Conservation (phyloP, 1,140 invertebrate species). For the Heliconius melpomene region DNA sequence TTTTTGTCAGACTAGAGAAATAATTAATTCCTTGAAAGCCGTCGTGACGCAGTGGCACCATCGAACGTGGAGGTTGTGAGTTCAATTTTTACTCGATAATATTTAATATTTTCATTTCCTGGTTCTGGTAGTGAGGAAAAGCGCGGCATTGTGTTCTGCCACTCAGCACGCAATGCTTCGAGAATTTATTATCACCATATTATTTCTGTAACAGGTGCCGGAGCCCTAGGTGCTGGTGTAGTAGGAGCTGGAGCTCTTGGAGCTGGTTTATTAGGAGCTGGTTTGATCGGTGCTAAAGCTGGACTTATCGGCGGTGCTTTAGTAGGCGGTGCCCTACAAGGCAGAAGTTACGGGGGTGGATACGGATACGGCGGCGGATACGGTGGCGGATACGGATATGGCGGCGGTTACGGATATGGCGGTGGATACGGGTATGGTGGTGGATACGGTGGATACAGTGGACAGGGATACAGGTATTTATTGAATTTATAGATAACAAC, state of each 20-base stretch:
- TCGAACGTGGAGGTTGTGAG: no score
- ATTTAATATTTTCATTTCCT: no score
- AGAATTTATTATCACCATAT: slow-evolving; percentile 2
- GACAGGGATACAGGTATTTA: slow-evolving; percentile 20
- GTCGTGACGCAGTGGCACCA: no score
- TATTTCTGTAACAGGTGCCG: slow-evolving; percentile 22
- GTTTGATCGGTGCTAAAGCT: slow-evolving; percentile 61
- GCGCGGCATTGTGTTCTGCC: no score
- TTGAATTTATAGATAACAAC: neutral
- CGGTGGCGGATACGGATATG: slow-evolving; percentile 43
- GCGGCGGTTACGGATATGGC: slow-evolving; percentile 45
- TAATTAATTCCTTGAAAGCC: no score
- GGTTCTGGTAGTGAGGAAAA: no score
- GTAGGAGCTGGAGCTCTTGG: slow-evolving; percentile 51
- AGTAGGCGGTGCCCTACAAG: slow-evolving; percentile 50
- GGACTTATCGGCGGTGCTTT: slow-evolving; percentile 67
- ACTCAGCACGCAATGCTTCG: no score
- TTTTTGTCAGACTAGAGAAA: no score
- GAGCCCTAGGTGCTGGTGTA: slow-evolving; percentile 50
- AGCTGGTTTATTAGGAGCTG: slow-evolving; percentile 57
- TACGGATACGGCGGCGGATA: slow-evolving; percentile 46
- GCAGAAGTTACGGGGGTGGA: slow-evolving; percentile 56
- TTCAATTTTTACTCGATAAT: no score
- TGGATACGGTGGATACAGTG: slow-evolving; percentile 27
- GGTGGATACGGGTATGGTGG: slow-evolving; percentile 47